Evolutionary conservation across 2,113 vertebrate species (phyloP), one percentile per base, ranked within the genome.

Genomic region (Zootoca vivipara): DNA sequence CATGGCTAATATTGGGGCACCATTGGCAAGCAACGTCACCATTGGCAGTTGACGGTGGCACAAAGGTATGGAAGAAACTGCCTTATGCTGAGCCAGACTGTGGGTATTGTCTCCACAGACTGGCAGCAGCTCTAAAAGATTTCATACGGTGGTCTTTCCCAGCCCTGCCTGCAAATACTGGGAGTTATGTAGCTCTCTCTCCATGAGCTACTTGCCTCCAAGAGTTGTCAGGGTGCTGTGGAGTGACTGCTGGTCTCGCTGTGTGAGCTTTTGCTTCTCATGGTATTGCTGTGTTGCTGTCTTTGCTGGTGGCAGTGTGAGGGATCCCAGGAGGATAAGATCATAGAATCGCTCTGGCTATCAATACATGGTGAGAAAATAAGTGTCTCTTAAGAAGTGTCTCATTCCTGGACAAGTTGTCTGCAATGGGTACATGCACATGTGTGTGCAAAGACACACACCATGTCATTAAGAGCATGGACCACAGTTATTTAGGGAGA

Each of bases 401-500:
- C 62, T 46, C 38, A 16, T 75, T 83, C 72, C 24, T 46, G 70
- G 42, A 77, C n/a, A 35, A 77, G 18, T 26, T 82, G 56, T 77
- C 30, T 58, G 52, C 8, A 28, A 28, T 56, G 26, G 3, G 20
- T 4, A 1, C 28, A 33, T 46, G 80, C 62, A 38, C 24, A n/a
- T 33, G 58, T 62, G 64, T 20, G 28, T 1, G 2, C 0, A 1
- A 38, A 72, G 64, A 69, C 2, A 80, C 22, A 79, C 64, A 90
- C 64, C 22, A 15, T 0, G 10, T 26, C n/a, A 12, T 82, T 73
- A 1, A 1, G 56, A 78, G 30, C 0, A 0, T 28, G 42, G 1
- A 52, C 38, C 75, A 38, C 70, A 18, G 79, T 42, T 67, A 2
- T 69, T 40, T 88, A 82, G 52, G 73, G 56, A 85, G 69, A 38